Evolutionary conservation across 2,113 vertebrate species (phyloP).

Genomic region (Xiphophorus couchianus): DNA sequence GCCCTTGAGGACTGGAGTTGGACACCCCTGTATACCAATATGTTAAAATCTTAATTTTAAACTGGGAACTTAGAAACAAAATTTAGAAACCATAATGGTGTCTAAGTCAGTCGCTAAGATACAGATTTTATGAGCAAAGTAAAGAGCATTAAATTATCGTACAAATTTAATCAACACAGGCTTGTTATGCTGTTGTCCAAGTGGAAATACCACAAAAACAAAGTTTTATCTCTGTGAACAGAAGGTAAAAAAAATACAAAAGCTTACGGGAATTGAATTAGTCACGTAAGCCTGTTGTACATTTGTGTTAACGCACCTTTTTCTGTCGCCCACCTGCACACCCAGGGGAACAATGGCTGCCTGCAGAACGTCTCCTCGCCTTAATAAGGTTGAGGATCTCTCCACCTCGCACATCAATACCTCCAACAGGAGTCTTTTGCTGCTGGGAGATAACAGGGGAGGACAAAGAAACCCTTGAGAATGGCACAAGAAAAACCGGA

Average conservation of each 20-base stretch:
- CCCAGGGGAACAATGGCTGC: constrained; percentile 21
- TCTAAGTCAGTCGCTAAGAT: too few species aligned
- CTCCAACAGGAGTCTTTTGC: background rate
- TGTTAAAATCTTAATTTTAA: too few species aligned
- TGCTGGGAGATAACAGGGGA: background rate
- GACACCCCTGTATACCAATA: too few species aligned
- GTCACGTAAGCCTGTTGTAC: constrained; percentile 31
- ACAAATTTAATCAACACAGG: background rate
- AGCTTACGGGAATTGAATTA: background rate
- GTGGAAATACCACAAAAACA: background rate
- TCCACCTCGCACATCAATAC: constrained; percentile 21
- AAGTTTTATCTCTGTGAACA: constrained; percentile 9
- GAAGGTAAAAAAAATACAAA: background rate
- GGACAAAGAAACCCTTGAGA: background rate
- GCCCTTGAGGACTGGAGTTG: too few species aligned
- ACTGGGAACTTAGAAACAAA: too few species aligned
- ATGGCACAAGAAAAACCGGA: background rate
- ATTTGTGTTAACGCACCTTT: constrained; percentile 30
- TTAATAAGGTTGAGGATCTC: constrained; percentile 26
- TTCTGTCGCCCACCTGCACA: constrained; percentile 25
- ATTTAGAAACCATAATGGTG: too few species aligned
- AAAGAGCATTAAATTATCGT: background rate
- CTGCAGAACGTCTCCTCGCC: constrained; percentile 1
- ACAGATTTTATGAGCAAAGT: too few species aligned
- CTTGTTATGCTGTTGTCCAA: background rate